Base-by-base conservation (phyloP, 2,113 vertebrate genomes). In the Nannospalax galili region DNA sequence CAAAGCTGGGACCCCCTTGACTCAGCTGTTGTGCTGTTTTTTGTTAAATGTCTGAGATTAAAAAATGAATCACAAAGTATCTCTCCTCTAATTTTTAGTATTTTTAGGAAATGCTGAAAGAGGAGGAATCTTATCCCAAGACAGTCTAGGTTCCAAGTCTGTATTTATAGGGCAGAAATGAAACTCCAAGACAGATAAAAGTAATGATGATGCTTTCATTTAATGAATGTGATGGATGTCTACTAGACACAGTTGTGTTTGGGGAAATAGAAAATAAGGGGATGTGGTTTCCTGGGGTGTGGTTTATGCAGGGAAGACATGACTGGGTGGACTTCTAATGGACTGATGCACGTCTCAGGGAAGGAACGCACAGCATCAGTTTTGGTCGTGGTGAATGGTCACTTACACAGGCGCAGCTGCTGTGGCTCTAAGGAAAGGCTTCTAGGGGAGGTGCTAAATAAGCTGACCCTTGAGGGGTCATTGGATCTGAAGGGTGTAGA, bases 341-440 rank as follows among this genome's bases (percentile, higher is more conserved):
- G n/a, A 22, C 26, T 16, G 24, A 5, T 10, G 16, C 37, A 28
- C 2, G 3, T 1, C 14, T 0, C 9, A 16, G 84, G 32, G 30
- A 85, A 60, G 2, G 35, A 26, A 19, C 15, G 24, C 14, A 15
- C 5, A 19, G 62, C 40, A 20, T 40, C 65, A 52, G 84, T 17
- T 35, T 24, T 19, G 40, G 30, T 64, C 26, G 42, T 0, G 37
- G 69, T 14, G 32, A 42, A 73, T 11, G 58, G 20, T 35, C 90
- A 40, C 26, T 69, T 37, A 40, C 19, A 28, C 14, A 32, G 58
- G 45, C 16, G 28, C 28, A 20, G 16, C 5, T 14, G 19, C n/a
- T 90, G 17, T 60, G 81, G 20, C 20, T 52, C n/a, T 72, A 5
- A 24, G 62, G 28, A 65, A 67, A 58, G 62, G 1, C 45, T 35